Conservation (phyloP, 2,797 vertebrate genomes). For the Semotilus atromaculatus region DNA sequence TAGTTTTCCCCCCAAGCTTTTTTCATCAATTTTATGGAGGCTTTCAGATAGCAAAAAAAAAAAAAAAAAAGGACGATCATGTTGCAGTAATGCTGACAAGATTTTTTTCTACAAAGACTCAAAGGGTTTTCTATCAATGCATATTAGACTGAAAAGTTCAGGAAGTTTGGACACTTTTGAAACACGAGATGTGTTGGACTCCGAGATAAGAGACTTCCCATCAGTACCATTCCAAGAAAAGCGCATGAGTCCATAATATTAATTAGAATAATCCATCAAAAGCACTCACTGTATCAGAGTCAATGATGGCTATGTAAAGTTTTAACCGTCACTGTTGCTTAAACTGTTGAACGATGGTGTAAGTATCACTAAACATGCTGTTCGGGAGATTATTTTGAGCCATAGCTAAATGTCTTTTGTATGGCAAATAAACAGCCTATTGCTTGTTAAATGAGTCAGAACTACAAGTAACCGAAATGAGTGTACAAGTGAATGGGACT, state of each 20-base stretch:
- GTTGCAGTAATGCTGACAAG: conserved; percentile 18
- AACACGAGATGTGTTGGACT: conserved; percentile 48
- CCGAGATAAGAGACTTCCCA: conserved; percentile 52
- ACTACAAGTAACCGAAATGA: conserved; percentile 39
- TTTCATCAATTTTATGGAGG: background rate
- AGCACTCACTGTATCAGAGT: conserved; percentile 52
- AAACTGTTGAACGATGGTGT: conserved; percentile 43
- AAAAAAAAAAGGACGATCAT: background rate
- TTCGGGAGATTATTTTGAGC: conserved; percentile 50
- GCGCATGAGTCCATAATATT: conserved; percentile 46
- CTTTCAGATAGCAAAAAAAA: background rate
- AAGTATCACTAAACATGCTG: conserved; percentile 48
- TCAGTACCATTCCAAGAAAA: conserved; percentile 50
- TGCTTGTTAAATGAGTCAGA: conserved; percentile 61
- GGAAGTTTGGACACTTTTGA: conserved; percentile 31
- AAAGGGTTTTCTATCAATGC: background rate
- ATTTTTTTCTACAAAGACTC: conserved; percentile 1
- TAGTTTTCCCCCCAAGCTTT: background rate
- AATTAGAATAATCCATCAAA: conserved; percentile 68
- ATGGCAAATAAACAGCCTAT: conserved; percentile 55
- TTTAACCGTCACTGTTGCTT: conserved; percentile 58
- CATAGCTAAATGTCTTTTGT: conserved; percentile 54
- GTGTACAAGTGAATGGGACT: conserved; percentile 35
- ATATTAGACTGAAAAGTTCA: conserved; percentile 3
- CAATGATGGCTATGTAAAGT: conserved; percentile 59